Base-by-base conservation (phyloP, 2,888 invertebrate species). In the Stenoptilia bipunctidactyla region DNA sequence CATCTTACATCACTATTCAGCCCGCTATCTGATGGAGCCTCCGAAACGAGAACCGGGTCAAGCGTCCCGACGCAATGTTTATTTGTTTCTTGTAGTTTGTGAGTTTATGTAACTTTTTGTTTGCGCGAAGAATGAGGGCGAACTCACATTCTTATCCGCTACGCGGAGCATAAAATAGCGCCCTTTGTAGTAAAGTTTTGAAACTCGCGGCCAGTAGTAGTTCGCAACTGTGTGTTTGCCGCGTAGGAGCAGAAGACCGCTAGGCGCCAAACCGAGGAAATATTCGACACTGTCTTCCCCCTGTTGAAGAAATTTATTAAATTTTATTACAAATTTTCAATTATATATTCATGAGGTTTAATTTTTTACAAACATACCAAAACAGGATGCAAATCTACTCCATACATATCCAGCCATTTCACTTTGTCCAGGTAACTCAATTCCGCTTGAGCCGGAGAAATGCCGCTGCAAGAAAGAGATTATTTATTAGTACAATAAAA, bases 341-440 rank as follows among this genome's bases (percentile, higher is more conserved):
- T 13, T 40, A 15, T 13, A 4, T 15, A n/a, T n/a, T 15, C 14
- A 6, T 8, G 10, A 15, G n/a, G n/a, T 4, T n/a, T n/a, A n/a
- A n/a, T n/a, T n/a, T n/a, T n/a, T n/a, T n/a, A n/a, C 41, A 9
- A 37, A 35, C 89, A 88, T 85, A 96, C 96, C 90, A 96, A 80
- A 45, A 97, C 97, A 39, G 96, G 96, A 85, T 98, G 97, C 55
- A 97, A 88, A 85, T 98, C 97, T 37, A 97, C 97, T 38, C 98
- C 98, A 67, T 97, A 98, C 94, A 97, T 96, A 73, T 98, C 97
- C 61, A 97, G 88, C 97, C 97, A 97, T 88, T 97, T 97, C 56
- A 96, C 95, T 88, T 97, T 96, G 79, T 98, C 97, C 73, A 98
- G 87, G 83, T 94, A 98, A 85, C 93, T 94, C 58, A 96, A 86